Percentiles rank a stretch among this genome's conserved stretches.
phyloP scores from a whole-genome alignment of 2,888 invertebrate species.

The Aspidapion aeneum region DNA sequence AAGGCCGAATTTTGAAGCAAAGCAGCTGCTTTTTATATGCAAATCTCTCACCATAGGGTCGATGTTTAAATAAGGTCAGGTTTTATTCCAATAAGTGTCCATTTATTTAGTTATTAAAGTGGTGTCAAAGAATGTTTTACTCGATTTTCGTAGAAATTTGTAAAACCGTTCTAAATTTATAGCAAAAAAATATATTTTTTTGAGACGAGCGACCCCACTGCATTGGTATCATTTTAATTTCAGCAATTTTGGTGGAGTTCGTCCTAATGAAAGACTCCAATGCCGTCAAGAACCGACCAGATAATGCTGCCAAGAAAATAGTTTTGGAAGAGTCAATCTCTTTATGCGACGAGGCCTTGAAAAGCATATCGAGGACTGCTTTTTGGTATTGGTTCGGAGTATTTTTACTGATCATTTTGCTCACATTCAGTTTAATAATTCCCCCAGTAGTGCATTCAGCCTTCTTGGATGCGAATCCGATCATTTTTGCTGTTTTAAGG shows the following conservation, averaged over 20 bases:
- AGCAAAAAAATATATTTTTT: too few species aligned
- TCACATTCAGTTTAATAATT: neutral
- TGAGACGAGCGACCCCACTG: too few species aligned
- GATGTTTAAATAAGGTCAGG: too few species aligned
- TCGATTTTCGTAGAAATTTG: too few species aligned
- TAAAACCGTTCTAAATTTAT: too few species aligned
- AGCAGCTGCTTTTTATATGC: too few species aligned
- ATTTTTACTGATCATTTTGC: neutral
- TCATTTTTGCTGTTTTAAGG: neutral
- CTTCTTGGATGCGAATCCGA: neutral
- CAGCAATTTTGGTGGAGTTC: neutral
- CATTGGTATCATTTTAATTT: too few species aligned
- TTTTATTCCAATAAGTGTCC: too few species aligned
- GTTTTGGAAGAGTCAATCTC: neutral
- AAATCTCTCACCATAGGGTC: too few species aligned
- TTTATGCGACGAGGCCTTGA: constrained; percentile 1
- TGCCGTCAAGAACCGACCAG: neutral
- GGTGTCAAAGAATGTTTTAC: too few species aligned
- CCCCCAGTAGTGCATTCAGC: neutral
- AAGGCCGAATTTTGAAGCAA: too few species aligned
- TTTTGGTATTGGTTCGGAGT: constrained; percentile 2
- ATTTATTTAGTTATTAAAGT: too few species aligned
- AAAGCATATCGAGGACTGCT: neutral
- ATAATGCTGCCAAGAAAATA: neutral
- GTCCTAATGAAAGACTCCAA: neutral